Evolutionary conservation across 2,797 vertebrate genomes (phyloP).

Genomic region (Sternarchorhynchus goeldii): DNA sequence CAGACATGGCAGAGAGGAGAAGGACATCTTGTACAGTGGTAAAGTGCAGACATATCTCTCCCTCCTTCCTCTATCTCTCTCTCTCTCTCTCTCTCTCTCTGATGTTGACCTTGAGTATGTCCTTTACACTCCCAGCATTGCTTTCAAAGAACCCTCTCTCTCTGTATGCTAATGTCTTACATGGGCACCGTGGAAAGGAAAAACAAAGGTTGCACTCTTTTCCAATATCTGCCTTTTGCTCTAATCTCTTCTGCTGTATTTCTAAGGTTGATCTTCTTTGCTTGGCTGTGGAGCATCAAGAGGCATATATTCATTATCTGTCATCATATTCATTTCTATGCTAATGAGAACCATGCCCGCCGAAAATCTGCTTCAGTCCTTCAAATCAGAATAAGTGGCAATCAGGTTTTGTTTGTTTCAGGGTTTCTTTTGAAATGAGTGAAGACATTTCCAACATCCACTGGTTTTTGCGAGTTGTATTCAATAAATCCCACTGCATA

Average conservation of each 20-base stretch:
- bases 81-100: constrained; percentile 53
- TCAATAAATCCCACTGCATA: constrained; percentile 68
- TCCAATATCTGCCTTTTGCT: constrained; percentile 21
- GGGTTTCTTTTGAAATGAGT: constrained; percentile 72
- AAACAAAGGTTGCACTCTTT: constrained; percentile 48
- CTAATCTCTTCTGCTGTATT: constrained; percentile 9
- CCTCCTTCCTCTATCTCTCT: constrained; percentile 47
- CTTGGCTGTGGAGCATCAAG: constrained; percentile 68
- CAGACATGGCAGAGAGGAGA: constrained; percentile 32
- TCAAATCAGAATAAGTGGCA: constrained; percentile 77
- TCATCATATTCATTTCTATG: constrained; percentile 86
- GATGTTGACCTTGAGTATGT: constrained; percentile 72
- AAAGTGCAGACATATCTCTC: constrained; percentile 7
- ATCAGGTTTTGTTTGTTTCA: constrained; percentile 75
- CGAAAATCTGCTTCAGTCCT: constrained; percentile 72
- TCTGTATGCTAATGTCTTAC: constrained; percentile 66
- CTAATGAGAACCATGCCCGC: constrained; percentile 76
- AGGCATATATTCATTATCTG: constrained; percentile 82
- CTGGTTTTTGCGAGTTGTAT: constrained; percentile 54
- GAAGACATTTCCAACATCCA: constrained; percentile 65
- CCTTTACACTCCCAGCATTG: constrained; percentile 57
- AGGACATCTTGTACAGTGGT: neutral
- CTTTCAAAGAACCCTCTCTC: constrained; percentile 59
- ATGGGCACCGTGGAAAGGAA: constrained; percentile 51
- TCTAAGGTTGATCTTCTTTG: constrained; percentile 67